Evolutionary conservation across 1,140 invertebrate species (phyloP), one percentile per base, ranked within the genome.

Genomic region (Phocides pigmalion): DNA sequence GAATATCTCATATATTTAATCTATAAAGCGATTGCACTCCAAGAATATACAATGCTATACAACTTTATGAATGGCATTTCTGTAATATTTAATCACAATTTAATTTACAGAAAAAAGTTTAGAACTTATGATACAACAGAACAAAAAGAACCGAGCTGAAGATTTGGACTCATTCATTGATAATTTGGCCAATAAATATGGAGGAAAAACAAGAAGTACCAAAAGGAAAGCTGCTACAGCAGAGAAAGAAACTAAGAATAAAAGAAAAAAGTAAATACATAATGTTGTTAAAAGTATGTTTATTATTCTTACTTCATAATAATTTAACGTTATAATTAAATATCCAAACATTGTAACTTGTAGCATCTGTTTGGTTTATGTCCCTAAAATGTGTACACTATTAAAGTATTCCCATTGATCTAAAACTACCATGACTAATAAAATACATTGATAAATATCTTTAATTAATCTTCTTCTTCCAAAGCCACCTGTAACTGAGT

Each of bases 401-500:
- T n/a, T n/a, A n/a, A n/a, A n/a, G n/a, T n/a, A n/a, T n/a, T n/a
- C n/a, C n/a, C n/a, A n/a, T n/a, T n/a, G n/a, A n/a, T n/a, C n/a
- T 20, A 66, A 17, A n/a, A 64, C n/a, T 62, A 47, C 58, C 49
- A 50, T 46, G 39, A 14, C 3, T 16, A n/a, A 16, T 61, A 46
- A 46, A 51, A 35, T 15, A 51, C 15, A 19, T 51, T 17, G n/a
- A n/a, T 15, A 39, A 37, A 17, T 39, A 16, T 17, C 12, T 16
- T 42, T 28, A 28, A 49, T 47, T 62, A 88, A 54, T 91, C 87
- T 69, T 89, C 92, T 64, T 93, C 92, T 74, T 96, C 95, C 70
- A 94, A 92, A 28, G 95, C 95, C 32, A 97, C 93, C 88, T 96
- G 94, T 12, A 94, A 92, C 19, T 92, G 79, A n/a, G 87, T 88